A percentile compares a stretch with the other conserved stretches of the same genome.
Evolutionary conservation across 1,140 invertebrate genomes (phyloP).

Genomic region (Ephestia elutella): DNA sequence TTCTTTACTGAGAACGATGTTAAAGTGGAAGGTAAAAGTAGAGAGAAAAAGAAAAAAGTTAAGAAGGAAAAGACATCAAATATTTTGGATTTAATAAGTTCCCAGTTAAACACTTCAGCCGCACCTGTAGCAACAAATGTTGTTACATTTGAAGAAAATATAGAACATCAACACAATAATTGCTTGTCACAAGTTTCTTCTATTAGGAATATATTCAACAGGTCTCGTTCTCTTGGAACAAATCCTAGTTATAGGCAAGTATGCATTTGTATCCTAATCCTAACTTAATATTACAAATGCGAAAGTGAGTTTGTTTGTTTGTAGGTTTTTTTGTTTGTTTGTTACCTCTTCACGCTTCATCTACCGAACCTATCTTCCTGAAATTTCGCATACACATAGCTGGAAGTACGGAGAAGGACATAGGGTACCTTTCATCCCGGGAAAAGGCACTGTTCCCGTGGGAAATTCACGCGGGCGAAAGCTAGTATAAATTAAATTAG

Average conservation of each 20-base stretch:
- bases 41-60: conserved; percentile 33
- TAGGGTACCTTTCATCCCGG: no score
- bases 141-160: conserved; percentile 24
- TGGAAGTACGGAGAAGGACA: no score
- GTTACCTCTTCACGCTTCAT: no score
- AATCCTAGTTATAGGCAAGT: conserved; percentile 36
- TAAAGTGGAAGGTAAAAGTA: conserved; percentile 26
- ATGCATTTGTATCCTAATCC: no score
- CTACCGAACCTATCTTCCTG: no score
- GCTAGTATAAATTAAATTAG: no score
- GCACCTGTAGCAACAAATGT: conserved; percentile 38
- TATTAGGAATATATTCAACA: conserved; percentile 12
- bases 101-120: conserved; percentile 33
- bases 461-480: no score
- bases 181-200: conserved; percentile 23
- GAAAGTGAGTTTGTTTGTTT: no score
- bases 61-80: conserved; percentile 30
- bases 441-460: no score
- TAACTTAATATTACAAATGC: no score
- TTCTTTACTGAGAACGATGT: conserved; percentile 49
- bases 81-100: conserved; percentile 47
- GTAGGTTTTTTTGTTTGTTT: no score
- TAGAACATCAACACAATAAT: conserved; percentile 18
- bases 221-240: conserved; percentile 11
- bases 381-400: no score